Evolutionary conservation across 1,140 invertebrate species (phyloP), one percentile per base, ranked within the genome.

Genomic region (Eumeta japonica): DNA sequence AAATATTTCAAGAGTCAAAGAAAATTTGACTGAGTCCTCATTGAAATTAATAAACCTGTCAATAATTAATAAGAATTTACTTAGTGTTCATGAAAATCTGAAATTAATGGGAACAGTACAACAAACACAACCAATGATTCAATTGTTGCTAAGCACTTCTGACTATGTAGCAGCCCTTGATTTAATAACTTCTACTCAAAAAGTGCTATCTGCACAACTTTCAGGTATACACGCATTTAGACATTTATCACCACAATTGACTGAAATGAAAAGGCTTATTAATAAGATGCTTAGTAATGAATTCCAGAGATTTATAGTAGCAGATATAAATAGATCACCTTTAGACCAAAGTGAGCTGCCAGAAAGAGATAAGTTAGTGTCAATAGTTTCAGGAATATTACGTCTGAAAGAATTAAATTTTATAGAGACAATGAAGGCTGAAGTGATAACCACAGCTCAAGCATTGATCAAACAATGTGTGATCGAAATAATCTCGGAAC

Each of bases 81-180:
- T 77, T 28, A 55, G 79, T 45, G 80, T 86, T 1, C 70, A 84
- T 52, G 83, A 88, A 46, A 83, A 94, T 78, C 75, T 97, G 13
- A 91, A 93, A 65, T 72, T 97, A 33, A 97, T 98, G 87, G 83
- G 89, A 16, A 96, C 92, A 1, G 92, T 99, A 3, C 87, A 97
- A 65, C 94, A 99, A 79, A 98, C 96, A 30, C 97, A 99, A 70
- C 90, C 93, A 2, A 98, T 93, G 59, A 90, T 99, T 55, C 95
- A 98, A 63, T 78, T 94, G 28, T 76, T 98, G 9, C 77, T 99
- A 11, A 94, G 94, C 36, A 94, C 92, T 4, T 93, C 92, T 45
- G 96, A 99, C 74, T 99, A 96, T 81, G 94, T 97, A 18, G 94
- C 93, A 16, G 96, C 97, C 1, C 76, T 99, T 27, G 97, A 99